Percentiles rank a stretch among this genome's conserved stretches.
Evolutionary conservation across 2,113 vertebrate genomes (phyloP).

Genomic region (Panthera leo): DNA sequence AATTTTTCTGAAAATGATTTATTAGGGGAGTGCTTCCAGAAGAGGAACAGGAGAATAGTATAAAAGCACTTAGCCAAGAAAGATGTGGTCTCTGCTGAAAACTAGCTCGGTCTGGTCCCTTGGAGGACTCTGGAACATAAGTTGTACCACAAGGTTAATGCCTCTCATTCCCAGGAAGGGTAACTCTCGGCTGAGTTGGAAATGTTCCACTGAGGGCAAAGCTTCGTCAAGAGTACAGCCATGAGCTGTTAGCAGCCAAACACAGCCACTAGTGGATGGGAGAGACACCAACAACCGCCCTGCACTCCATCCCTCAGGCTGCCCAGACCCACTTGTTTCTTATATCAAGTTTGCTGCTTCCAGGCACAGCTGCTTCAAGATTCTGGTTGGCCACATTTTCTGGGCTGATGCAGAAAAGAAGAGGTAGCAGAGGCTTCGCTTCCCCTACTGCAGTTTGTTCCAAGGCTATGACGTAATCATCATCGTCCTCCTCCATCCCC

Average conservation of each 20-base stretch:
- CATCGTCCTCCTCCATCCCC: not conserved
- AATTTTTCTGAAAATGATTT: not conserved
- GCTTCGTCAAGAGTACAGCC: not conserved
- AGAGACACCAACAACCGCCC: fast-evolving
- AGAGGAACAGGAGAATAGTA: not conserved
- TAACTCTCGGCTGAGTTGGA: not conserved
- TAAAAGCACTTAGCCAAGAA: not conserved
- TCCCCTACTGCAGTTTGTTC: not conserved
- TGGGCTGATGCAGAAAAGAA: not conserved
- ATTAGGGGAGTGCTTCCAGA: not conserved
- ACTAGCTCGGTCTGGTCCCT: not conserved
- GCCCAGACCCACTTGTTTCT: not conserved
- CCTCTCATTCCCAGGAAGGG: not conserved
- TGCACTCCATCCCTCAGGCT: not conserved
- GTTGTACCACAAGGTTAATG: not conserved
- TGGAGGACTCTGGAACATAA: not conserved
- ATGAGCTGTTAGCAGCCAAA: not conserved
- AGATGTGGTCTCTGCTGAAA: not conserved
- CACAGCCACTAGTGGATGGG: not conserved
- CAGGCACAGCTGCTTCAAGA: not conserved
- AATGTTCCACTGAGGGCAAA: not conserved
- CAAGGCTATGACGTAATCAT: not conserved
- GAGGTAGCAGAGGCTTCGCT: not conserved
- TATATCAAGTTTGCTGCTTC: not conserved
- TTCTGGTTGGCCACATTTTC: not conserved